These are phyloP conservation scores for Laterallus jamaicensis DNA, from an alignment of 2,113 vertebrate species.

Conservation along the genomic window DNA sequence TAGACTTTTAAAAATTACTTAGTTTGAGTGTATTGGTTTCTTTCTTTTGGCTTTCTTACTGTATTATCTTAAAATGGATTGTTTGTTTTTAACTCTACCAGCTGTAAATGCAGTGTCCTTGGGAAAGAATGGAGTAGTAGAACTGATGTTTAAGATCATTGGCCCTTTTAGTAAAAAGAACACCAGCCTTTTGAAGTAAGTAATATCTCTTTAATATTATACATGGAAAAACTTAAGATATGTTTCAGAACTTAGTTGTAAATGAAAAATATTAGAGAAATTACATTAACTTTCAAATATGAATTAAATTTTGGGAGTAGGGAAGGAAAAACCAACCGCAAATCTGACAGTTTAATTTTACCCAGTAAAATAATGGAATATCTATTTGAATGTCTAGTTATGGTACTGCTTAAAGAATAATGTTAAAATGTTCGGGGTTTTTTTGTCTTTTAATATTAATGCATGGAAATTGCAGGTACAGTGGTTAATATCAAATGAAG, in stretches of 20 bases:
- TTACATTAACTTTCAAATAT: neutral
- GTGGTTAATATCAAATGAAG: neutral
- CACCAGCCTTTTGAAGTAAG: slow-evolving; percentile 92
- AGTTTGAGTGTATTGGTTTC: neutral
- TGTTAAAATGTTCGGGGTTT: neutral
- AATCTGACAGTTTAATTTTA: neutral
- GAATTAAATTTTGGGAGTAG: neutral
- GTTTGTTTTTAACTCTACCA: slow-evolving; percentile 54
- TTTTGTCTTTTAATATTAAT: neutral
- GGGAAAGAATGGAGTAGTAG: slow-evolving; percentile 93
- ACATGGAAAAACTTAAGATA: neutral
- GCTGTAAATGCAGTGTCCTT: slow-evolving; percentile 94
- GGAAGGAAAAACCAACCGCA: neutral
- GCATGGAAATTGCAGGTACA: neutral
- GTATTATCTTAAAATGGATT: neutral
- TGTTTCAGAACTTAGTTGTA: neutral
- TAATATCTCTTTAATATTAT: slow-evolving; percentile 30
- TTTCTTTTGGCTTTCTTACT: neutral
- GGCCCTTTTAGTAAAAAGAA: slow-evolving; percentile 94
- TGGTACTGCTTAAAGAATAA: neutral
- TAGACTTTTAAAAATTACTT: neutral
- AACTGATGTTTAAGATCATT: slow-evolving; percentile 92
- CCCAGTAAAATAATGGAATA: neutral
- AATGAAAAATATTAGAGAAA: neutral
- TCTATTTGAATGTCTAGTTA: neutral